Evolutionary conservation across 1,140 invertebrate species (phyloP), one percentile per base, ranked within the genome.

Genomic region (Pseudomyrmex pallidus): DNA sequence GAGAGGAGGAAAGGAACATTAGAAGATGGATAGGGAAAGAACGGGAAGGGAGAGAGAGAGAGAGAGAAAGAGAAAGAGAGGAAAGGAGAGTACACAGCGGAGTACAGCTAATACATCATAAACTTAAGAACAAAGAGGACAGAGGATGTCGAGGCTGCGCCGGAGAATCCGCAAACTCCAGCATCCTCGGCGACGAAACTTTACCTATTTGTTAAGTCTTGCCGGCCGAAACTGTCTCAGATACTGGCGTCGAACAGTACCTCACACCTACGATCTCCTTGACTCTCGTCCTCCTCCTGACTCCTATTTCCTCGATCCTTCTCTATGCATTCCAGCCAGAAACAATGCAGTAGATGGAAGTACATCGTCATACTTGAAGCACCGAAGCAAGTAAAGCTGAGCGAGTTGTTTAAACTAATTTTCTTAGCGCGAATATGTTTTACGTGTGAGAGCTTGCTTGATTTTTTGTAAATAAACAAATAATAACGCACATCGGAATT

Each of bases 161-260:
- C 85, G 84, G 91, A 87, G 91, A 90, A 93, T 93, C 91, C 92
- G 82, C 87, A 85, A 73, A 87, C 59, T 70, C 77, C 82, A 89
- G 88, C 88, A 90, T 88, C 90, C 90, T 83, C 72, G 80, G 35
- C 88, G 82, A 85, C 82, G 86, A 94, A 94, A 94, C 93, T 94
- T 94, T 94, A 86, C 92, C 94, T 94, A 94, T 94, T 94, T 94
- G 93, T 94, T 94, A 94, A 94, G 93, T 94, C 93, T 94, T 92
- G 89, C 91, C 87, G 86, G 88, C 87, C 91, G 82, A 93, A 93
- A 94, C 93, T 94, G 93, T 93, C 93, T 94, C 91, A 91, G 92
- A 92, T 91, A 92, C 89, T 91, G 85, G 87, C 89, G 85, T 92
- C 91, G 91, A 92, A 92, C 90, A 89, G 89, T 89, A 86, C 78